Evolutionary conservation across 2,888 invertebrate species (phyloP), one percentile per base, ranked within the genome.

Genomic region (Biston betularia): DNA sequence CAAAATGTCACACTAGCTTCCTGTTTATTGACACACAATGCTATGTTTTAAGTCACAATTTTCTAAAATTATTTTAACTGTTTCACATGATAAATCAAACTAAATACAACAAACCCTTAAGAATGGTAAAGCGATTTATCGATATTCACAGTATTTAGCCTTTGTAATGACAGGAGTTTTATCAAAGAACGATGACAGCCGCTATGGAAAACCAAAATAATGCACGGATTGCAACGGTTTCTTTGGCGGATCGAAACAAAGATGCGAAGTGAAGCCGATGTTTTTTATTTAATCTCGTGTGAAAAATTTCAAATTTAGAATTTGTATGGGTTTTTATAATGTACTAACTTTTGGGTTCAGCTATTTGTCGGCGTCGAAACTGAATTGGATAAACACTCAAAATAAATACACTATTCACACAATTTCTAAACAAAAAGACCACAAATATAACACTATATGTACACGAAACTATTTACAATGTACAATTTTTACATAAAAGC

Each of bases 381-480:
- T 94, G 90, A 93, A 94, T 90, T 88, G 92, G 94, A 90, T 89
- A 91, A 92, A 93, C 93, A 94, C 94, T 93, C 92, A 94, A 94
- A 95, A 89, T 91, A 89, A 68, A 88, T 90, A 92, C 93, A 94
- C 92, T 92, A 94, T 95, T 95, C 95, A 95, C 95, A 94, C 94
- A 94, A 92, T 86, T 90, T 87, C 88, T 89, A 90, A 94, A 94
- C 94, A 94, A 92, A 94, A 94, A 94, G 87, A 88, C 91, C 94
- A 94, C 93, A 95, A 95, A 95, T 95, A 95, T 95, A 95, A 95
- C 93, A 95, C 95, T 95, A 95, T 95, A 95, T 96, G 94, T 95
- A 95, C 95, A 95, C 94, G 89, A 91, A 94, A 95, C 95, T 95
- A 96, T 95, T 95, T 96, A 96, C 95, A 95, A 95, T 95, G 94